Evolutionary conservation across 2,797 vertebrate species (phyloP).

Genomic region (Silurus aristotelis): DNA sequence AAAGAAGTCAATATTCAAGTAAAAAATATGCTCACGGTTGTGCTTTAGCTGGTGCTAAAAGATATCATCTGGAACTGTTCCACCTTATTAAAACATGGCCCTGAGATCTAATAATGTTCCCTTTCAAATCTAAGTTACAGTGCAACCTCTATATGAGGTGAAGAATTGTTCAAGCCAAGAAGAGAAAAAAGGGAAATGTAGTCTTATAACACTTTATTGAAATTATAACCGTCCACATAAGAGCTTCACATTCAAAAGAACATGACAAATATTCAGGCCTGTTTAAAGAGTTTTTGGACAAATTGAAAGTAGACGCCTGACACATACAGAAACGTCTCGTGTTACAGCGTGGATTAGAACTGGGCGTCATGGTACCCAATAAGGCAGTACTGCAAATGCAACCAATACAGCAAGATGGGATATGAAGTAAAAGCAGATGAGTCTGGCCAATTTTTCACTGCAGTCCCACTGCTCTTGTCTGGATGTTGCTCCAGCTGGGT

Average conservation of each 20-base stretch:
- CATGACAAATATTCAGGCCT: constrained; percentile 1
- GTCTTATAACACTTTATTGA: not conserved
- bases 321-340: not conserved
- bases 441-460: constrained; percentile 72
- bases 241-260: not conserved
- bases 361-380: not conserved
- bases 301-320: not conserved
- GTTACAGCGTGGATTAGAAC: not conserved
- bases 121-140: not conserved
- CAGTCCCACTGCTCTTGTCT: constrained; percentile 64
- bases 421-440: constrained; percentile 73
- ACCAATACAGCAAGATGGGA: constrained; percentile 54
- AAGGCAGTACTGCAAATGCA: constrained; percentile 22
- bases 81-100: not conserved
- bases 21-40: not conserved
- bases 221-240: not conserved
- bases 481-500: constrained; percentile 60
- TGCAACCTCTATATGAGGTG: not conserved
- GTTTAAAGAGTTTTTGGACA: not conserved
- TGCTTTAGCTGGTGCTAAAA: not conserved
- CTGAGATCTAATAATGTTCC: not conserved
- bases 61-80: not conserved
- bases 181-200: not conserved
- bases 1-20: not conserved
- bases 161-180: not conserved